Evolutionary conservation across 2,113 vertebrate species (phyloP).

Genomic region (Psammodynastes pulverulentus): DNA sequence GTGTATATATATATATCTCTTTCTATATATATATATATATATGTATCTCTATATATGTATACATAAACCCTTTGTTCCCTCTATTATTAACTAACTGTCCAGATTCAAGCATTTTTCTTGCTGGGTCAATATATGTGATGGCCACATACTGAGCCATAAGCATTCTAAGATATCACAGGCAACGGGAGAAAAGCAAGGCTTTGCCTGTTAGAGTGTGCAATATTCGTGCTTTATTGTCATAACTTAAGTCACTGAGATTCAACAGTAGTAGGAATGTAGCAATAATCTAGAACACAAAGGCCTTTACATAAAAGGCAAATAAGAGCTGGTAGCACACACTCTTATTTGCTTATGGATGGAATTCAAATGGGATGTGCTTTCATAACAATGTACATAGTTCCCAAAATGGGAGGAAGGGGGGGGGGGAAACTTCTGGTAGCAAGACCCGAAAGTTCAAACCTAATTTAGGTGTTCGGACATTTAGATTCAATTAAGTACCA

Average conservation of each 20-base stretch:
- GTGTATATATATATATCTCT: slow-evolving; percentile 72
- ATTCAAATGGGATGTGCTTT: not conserved
- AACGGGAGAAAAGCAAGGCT: slow-evolving; percentile 65
- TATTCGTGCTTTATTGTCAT: slow-evolving; percentile 28
- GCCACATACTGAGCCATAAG: slow-evolving; percentile 70
- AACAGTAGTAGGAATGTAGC: slow-evolving; percentile 43
- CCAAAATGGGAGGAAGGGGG: not conserved
- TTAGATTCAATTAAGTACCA: not conserved
- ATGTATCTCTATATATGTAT: slow-evolving; percentile 82
- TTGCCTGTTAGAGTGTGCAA: slow-evolving; percentile 25
- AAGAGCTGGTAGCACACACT: not conserved
- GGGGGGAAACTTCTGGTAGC: not conserved
- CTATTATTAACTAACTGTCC: slow-evolving; percentile 67
- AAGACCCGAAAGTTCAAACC: slow-evolving; percentile 31
- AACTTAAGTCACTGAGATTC: slow-evolving; percentile 45
- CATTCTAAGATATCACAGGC: slow-evolving; percentile 51
- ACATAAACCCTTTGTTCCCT: slow-evolving; percentile 83
- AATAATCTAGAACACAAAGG: slow-evolving; percentile 37
- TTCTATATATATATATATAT: slow-evolving; percentile 71
- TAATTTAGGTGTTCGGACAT: not conserved
- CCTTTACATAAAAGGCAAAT: slow-evolving; percentile 24
- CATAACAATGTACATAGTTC: not conserved
- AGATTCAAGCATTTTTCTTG: slow-evolving; percentile 65
- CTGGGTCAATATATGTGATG: slow-evolving; percentile 59
- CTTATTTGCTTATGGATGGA: not conserved